Conservation (phyloP, 2,113 vertebrate genomes). For the Dinomys branickii region DNA sequence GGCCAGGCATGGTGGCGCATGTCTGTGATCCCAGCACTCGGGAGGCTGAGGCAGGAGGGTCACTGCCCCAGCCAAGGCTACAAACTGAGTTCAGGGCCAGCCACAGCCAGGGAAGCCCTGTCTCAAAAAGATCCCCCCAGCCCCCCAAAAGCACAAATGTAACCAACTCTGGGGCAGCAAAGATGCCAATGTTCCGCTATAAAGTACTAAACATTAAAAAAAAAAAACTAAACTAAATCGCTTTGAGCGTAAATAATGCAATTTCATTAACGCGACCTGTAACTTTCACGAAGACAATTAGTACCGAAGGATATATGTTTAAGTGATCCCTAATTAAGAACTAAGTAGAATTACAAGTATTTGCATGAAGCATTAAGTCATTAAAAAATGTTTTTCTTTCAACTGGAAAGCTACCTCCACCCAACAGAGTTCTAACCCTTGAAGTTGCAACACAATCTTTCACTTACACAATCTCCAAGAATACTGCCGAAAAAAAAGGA, state of each 20-base stretch:
- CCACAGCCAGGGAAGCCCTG: not conserved
- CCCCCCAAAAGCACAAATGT: not conserved
- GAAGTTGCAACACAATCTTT: conserved; percentile 23
- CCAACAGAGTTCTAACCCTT: not conserved
- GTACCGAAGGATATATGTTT: not conserved
- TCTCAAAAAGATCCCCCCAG: not conserved
- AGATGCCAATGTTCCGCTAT: not conserved
- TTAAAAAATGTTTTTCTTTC: not conserved
- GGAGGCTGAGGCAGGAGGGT: not conserved
- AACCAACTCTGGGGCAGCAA: not conserved
- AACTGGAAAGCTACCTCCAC: not conserved
- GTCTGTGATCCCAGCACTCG: not conserved
- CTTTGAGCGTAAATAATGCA: not conserved
- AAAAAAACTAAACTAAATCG: too few relatives aligned
- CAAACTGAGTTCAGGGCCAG: not conserved
- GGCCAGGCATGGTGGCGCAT: not conserved
- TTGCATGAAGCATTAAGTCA: not conserved
- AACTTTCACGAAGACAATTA: not conserved
- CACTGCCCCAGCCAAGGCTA: not conserved
- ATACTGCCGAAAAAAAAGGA: not conserved
- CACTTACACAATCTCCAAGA: conserved; percentile 43
- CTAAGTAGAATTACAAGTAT: not conserved
- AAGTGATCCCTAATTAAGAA: not conserved
- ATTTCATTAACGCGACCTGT: conserved; percentile 13
- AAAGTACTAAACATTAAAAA: not conserved